phyloP scores from a whole-genome alignment of 1,140 invertebrate species.

The Charaxes varanes region DNA sequence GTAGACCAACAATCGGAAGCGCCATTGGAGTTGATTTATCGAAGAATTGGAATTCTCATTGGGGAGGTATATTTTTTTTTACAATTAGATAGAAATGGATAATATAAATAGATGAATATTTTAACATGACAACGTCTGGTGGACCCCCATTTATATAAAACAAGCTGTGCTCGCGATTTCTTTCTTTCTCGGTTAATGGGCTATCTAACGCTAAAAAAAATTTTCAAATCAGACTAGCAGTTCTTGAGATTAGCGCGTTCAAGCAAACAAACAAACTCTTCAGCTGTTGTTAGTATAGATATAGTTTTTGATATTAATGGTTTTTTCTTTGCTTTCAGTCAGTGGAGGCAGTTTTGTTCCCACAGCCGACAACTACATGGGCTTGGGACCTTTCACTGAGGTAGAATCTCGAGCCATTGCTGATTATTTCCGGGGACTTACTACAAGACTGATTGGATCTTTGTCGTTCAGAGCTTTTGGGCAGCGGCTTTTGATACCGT shows the following conservation, averaged over 20 bases:
- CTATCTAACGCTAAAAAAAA: too few relatives aligned
- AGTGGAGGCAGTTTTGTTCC: conserved; percentile 40
- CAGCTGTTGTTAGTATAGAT: too few relatives aligned
- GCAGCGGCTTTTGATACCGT: conserved; percentile 65
- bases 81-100: too few relatives aligned
- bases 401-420: conserved; percentile 73
- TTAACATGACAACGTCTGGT: too few relatives aligned
- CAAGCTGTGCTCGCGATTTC: too few relatives aligned
- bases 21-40: conserved; percentile 51
- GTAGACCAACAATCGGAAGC: conserved; percentile 28
- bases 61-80: conserved; percentile 40
- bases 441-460: conserved; percentile 44
- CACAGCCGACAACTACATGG: conserved; percentile 49
- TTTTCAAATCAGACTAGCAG: too few relatives aligned
- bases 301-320: too few relatives aligned
- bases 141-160: too few relatives aligned
- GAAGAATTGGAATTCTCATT: conserved; percentile 63
- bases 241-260: too few relatives aligned
- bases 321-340: conserved; percentile 38
- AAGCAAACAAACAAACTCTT: too few relatives aligned
- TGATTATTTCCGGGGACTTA: conserved; percentile 52
- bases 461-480: conserved; percentile 72
- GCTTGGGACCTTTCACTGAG: conserved; percentile 78
- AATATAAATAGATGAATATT: too few relatives aligned
- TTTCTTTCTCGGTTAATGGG: too few relatives aligned